phyloP scores from a whole-genome alignment of 1,140 invertebrate genomes.

The Rhopalosiphum padi region DNA sequence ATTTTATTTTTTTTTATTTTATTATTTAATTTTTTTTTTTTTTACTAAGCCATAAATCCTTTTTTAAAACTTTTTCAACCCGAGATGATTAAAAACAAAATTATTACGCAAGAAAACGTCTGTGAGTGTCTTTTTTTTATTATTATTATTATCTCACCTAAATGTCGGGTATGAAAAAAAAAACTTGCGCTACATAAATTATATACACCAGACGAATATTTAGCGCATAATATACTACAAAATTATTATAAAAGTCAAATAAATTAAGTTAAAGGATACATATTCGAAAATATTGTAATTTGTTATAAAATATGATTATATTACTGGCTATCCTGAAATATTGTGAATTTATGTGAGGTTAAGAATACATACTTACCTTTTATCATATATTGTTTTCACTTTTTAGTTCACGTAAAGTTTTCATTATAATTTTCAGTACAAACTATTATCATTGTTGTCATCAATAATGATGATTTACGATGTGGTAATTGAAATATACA shows the following conservation, averaged over 20 bases:
- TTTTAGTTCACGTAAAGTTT: background rate
- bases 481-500: background rate
- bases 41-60: background rate
- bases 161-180: conserved; percentile 29
- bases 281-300: conserved; percentile 16
- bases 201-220: conserved; percentile 8
- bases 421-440: conserved; percentile 3
- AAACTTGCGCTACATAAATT: conserved; percentile 31
- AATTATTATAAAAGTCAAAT: conserved; percentile 7
- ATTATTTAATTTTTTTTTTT: conserved; percentile 19
- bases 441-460: background rate
- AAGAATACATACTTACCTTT: background rate
- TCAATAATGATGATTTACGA: background rate
- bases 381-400: background rate
- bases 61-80: conserved; percentile 36
- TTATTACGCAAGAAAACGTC: conserved; percentile 46
- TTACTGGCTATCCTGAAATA: background rate
- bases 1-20: background rate
- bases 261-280: conserved; percentile 8
- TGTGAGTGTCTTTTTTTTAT: conserved; percentile 27
- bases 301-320: background rate
- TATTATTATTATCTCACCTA: conserved; percentile 46
- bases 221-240: background rate
- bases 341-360: background rate
- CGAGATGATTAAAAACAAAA: conserved; percentile 44